Conservation (phyloP, 2,113 vertebrate species). For the Prietella phreatophila region DNA sequence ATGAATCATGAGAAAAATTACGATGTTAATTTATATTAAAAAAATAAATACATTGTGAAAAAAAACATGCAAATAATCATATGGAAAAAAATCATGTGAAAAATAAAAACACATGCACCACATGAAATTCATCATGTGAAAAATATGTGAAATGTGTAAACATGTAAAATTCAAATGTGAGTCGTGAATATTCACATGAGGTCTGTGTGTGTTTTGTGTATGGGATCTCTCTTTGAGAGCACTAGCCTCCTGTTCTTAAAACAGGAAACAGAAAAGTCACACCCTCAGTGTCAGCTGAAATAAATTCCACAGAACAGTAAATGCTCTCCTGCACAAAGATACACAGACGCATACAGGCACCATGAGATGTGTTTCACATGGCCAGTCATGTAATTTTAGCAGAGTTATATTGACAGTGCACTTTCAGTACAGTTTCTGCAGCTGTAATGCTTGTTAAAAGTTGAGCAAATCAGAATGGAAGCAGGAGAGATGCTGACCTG, state of each 20-base stretch:
- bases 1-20: not conserved
- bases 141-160: not conserved
- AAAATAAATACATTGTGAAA: not conserved
- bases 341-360: not conserved
- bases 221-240: not conserved
- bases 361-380: not conserved
- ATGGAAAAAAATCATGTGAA: not conserved
- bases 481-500: constrained; percentile 26
- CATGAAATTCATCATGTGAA: not conserved
- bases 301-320: not conserved
- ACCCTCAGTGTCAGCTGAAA: constrained; percentile 41
- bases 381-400: not conserved
- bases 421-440: not conserved
- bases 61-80: not conserved
- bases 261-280: constrained; percentile 34
- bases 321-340: constrained; percentile 21
- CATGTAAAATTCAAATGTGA: not conserved
- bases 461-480: constrained; percentile 25
- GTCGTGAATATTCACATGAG: not conserved
- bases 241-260: constrained; percentile 10
- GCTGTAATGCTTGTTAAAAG: constrained; percentile 23
- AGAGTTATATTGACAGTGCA: not conserved
- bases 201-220: not conserved
- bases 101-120: not conserved
- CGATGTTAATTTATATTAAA: too few species aligned